Evolutionary conservation across 2,888 invertebrate genomes (phyloP).

Genomic region (Gerosis bhagava): DNA sequence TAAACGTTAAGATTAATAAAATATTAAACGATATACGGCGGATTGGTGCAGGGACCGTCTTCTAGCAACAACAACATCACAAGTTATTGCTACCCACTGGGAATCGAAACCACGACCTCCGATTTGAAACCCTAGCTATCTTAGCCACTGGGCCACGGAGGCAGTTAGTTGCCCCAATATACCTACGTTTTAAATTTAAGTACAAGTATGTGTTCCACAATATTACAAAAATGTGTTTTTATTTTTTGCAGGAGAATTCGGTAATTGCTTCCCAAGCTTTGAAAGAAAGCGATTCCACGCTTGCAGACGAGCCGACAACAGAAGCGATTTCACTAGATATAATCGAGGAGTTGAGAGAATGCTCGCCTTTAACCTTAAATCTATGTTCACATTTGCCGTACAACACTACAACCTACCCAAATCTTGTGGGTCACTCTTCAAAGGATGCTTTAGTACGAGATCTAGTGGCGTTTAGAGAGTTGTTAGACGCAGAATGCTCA

Average conservation of each 20-base stretch:
- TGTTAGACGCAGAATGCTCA: slow-evolving; percentile 96
- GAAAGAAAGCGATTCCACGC: slow-evolving; percentile 63
- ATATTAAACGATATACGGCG: no score
- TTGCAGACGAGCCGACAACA: slow-evolving; percentile 62
- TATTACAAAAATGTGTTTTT: no score
- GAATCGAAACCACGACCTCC: no score
- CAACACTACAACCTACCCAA: slow-evolving; percentile 93
- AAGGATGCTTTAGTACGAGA: slow-evolving; percentile 86
- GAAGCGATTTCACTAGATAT: slow-evolving; percentile 61
- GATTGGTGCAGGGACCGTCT: no score
- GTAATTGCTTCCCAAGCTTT: slow-evolving; percentile 70
- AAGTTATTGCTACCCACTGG: no score
- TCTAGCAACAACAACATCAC: no score
- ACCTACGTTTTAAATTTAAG: no score
- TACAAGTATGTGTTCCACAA: no score
- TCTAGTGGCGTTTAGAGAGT: slow-evolving; percentile 91
- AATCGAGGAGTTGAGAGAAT: slow-evolving; percentile 85
- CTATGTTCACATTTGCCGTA: slow-evolving; percentile 89
- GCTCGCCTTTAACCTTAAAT: slow-evolving; percentile 84
- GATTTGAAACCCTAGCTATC: no score
- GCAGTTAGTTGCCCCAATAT: no score
- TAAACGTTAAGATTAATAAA: no score
- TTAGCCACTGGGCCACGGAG: no score
- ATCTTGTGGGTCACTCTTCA: slow-evolving; percentile 86
- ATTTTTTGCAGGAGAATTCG: slow-evolving; percentile 64